Conservation (phyloP, 2,113 vertebrate genomes). For the Danio rerio region GRCz12tu NC_133177.1:20982501-20983000, state of each 20-base stretch:
- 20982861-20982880: too few relatives aligned
- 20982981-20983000: too few relatives aligned
- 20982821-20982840: too few relatives aligned
- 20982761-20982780: background rate
- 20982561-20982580: background rate
- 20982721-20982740: conserved; percentile 8
- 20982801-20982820: background rate
- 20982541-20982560: too few relatives aligned
- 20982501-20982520: background rate
- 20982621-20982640: conserved; percentile 20
- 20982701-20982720: conserved; percentile 37
- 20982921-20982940: too few relatives aligned
- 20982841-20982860: too few relatives aligned
- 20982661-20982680: conserved; percentile 35
- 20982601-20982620: background rate
- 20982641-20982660: background rate
- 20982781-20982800: background rate
- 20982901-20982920: too few relatives aligned
- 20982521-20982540: background rate
- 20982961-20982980: too few relatives aligned
- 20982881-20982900: too few relatives aligned
- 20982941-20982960: too few relatives aligned
- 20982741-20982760: background rate
- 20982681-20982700: conserved; percentile 25
- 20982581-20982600: conserved; percentile 5